phyloP scores from a whole-genome alignment of 1,140 invertebrate species.

The Portunus trituberculatus region DNA sequence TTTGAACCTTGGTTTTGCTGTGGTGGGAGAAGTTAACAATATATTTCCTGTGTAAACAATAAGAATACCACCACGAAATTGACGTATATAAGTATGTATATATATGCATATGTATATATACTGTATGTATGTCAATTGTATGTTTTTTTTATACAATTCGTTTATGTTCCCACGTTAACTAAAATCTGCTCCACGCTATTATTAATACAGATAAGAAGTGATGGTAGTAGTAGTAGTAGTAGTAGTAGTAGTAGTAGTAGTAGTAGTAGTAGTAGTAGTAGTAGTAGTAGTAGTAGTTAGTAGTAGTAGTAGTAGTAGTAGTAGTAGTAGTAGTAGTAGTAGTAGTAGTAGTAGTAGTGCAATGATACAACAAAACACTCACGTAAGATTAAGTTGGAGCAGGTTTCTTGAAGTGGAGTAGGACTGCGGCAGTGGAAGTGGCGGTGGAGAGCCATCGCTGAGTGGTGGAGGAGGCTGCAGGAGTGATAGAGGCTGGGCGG shows the following conservation, averaged over 20 bases:
- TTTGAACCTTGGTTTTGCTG: too few species aligned
- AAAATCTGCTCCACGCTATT: neutral
- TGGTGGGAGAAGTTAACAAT: too few species aligned
- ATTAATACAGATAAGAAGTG: neutral
- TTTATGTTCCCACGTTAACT: neutral
- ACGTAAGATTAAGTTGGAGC: too few species aligned
- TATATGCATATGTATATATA: constrained; percentile 33
- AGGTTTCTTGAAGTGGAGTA: too few species aligned
- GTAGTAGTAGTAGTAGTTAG: constrained; percentile 24
- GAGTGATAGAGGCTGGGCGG: neutral
- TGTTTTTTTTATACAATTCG: too few species aligned
- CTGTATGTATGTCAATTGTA: neutral
- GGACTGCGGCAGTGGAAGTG: too few species aligned
- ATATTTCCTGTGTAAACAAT: too few species aligned
- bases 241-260: constrained; percentile 23
- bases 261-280: constrained; percentile 13
- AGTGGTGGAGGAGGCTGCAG: too few species aligned
- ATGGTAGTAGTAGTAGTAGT: neutral
- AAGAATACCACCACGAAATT: neutral
- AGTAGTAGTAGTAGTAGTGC: neutral
- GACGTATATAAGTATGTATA: constrained; percentile 21
- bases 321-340: constrained; percentile 8
- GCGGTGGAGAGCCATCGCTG: too few species aligned
- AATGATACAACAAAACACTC: too few species aligned
- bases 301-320: constrained; percentile 17